Percentiles rank a stretch among this genome's conserved stretches.
These are phyloP conservation scores for Luidia sarsii DNA, from an alignment of 53 echinoderm and acorn worm species.

Conservation along the genomic window DNA sequence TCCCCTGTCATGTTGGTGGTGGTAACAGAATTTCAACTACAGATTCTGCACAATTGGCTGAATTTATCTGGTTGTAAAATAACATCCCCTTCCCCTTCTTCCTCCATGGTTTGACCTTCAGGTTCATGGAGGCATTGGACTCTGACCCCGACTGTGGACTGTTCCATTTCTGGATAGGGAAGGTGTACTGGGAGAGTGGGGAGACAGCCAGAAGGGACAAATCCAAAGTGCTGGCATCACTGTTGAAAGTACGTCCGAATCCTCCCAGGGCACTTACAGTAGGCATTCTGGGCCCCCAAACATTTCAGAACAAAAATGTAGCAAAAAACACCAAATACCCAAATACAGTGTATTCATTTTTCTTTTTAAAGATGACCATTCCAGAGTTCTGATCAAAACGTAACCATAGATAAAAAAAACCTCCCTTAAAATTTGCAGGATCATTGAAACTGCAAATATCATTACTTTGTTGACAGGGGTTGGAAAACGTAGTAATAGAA, in stretches of 20 bases:
- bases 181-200: conserved; percentile 86
- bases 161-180: conserved; percentile 84
- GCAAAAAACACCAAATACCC: too few species aligned
- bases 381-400: neutral
- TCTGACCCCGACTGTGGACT: conserved; percentile 52
- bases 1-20: neutral
- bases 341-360: neutral
- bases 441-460: too few species aligned
- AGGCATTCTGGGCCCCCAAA: neutral
- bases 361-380: neutral
- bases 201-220: conserved; percentile 62
- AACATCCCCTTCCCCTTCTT: too few species aligned
- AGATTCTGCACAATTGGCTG: too few species aligned
- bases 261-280: neutral
- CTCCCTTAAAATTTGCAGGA: too few species aligned
- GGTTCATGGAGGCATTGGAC: conserved; percentile 47
- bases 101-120: too few species aligned
- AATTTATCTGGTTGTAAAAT: too few species aligned
- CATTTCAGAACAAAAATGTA: neutral
- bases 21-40: neutral
- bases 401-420: too few species aligned
- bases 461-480: too few species aligned
- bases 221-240: conserved; percentile 67
- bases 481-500: too few species aligned
- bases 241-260: conserved; percentile 73